Conservation (phyloP, 2,888 invertebrate genomes). For the Laspeyria flexula region DNA sequence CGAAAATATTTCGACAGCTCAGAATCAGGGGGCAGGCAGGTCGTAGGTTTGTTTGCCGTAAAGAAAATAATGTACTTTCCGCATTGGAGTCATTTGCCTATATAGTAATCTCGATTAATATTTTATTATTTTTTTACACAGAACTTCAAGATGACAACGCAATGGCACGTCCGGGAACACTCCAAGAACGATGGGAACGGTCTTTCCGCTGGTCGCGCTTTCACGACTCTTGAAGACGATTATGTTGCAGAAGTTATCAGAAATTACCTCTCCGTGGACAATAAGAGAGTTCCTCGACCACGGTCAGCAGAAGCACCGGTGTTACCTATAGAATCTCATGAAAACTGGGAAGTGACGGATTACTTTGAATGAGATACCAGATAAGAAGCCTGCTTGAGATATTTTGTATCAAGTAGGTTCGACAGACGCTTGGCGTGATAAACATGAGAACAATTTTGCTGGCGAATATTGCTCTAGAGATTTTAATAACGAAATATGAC, state of each 20-base stretch:
- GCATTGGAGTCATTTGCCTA: too few species aligned
- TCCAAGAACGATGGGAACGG: slow-evolving; percentile 86
- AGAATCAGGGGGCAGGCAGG: too few species aligned
- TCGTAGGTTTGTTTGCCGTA: too few species aligned
- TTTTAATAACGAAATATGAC: too few species aligned
- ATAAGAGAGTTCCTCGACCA: slow-evolving; percentile 86
- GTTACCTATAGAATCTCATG: slow-evolving; percentile 80
- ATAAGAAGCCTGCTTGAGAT: slow-evolving; percentile 18
- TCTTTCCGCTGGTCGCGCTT: slow-evolving; percentile 87
- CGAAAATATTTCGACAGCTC: too few species aligned
- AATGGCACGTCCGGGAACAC: slow-evolving; percentile 78
- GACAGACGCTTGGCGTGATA: background rate
- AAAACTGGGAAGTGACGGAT: slow-evolving; percentile 89
- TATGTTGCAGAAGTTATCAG: slow-evolving; percentile 80
- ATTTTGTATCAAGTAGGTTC: background rate
- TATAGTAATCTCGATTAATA: too few species aligned
- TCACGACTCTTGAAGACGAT: slow-evolving; percentile 79
- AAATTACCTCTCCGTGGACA: slow-evolving; percentile 87
- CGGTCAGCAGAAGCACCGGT: slow-evolving; percentile 84
- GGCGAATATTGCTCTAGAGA: too few species aligned
- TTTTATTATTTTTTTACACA: slow-evolving; percentile 47
- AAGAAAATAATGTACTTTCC: too few species aligned
- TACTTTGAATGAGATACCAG: slow-evolving; percentile 87
- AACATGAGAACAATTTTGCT: too few species aligned
- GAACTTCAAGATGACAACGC: slow-evolving; percentile 87